Percentiles rank a stretch among this genome's conserved stretches.
Evolutionary conservation across 2,797 vertebrate species (phyloP).

Genomic region (Anguilla anguilla): DNA sequence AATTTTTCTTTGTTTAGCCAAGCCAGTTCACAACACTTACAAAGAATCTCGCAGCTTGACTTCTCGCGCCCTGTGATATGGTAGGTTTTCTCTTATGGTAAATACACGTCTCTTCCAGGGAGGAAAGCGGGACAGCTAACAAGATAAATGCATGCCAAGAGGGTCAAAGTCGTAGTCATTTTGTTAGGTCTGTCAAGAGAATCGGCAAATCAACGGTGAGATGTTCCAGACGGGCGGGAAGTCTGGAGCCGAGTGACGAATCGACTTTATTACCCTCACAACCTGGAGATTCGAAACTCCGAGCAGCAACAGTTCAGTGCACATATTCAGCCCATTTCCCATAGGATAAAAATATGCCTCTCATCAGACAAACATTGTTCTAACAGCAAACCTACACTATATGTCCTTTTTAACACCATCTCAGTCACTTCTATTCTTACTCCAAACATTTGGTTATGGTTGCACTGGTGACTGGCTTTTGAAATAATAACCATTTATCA

Average conservation of each 20-base stretch:
- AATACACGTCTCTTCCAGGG: constrained; percentile 30
- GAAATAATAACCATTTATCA: constrained; percentile 6
- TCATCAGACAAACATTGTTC: constrained; percentile 13
- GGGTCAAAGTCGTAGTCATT: constrained; percentile 24
- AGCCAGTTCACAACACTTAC: constrained; percentile 27
- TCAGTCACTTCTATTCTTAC: not conserved
- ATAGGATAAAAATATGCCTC: not conserved
- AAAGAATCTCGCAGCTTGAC: constrained; percentile 30
- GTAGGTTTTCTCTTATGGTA: constrained; percentile 28
- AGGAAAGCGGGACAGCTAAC: not conserved
- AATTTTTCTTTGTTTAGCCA: constrained; percentile 26
- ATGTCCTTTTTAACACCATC: not conserved
- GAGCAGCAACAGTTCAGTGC: not conserved
- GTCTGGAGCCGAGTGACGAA: constrained; percentile 6
- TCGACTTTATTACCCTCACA: not conserved
- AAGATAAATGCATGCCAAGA: constrained; percentile 26
- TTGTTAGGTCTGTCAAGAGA: constrained; percentile 23
- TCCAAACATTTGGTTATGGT: not conserved
- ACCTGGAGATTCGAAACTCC: not conserved
- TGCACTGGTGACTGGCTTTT: not conserved
- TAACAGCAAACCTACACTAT: not conserved
- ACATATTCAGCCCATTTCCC: not conserved
- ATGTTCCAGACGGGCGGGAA: constrained; percentile 15
- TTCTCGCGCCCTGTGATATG: constrained; percentile 19
- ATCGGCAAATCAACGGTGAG: constrained; percentile 13